Evolutionary conservation across 2,888 invertebrate genomes (phyloP), one percentile per base, ranked within the genome.

Genomic region (Drosophila atripex): DNA sequence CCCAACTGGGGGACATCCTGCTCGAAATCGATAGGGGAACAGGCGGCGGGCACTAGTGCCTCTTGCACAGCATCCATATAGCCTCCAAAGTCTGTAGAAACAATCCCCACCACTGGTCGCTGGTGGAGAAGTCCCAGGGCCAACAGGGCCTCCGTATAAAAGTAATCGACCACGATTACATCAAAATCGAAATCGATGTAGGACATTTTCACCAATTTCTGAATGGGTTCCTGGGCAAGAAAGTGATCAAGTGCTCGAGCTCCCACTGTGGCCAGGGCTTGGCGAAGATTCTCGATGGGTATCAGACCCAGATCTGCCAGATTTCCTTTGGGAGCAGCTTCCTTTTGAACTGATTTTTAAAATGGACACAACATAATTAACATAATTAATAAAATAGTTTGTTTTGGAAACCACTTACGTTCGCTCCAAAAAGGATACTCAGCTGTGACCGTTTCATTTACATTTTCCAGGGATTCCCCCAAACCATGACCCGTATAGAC

Each of bases 21-120:
- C 16, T 91, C 82, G 56, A 91, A 91, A 53, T 92, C 85, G 39
- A 93, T 92, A 3, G 93, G 93, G 7, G 92, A 90, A 68, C 92
- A 92, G 1, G 93, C 92, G 21, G 90, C 89, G 2, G 93, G 92
- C 35, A 92, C 88, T 9, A 93, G 90, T 41, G 91, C 90, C 9
- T 92, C 93, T 68, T 92, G 90, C 7, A 92, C 87, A 7, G 89
- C 87, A 23, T 92, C 91, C 75, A 92, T 92, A 86, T 92, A 92
- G 35, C 89, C 82, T 3, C 90, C 92, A 45, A 92, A 91, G 41
- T 92, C 92, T 0, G 92, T 85, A 45, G 89, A 90, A 18, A 90
- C 77, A 4, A 93, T 80, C 1, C 91, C 89, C 16, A 93, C 83
- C 2, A 91, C 80, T 0, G 93, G 92, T 8, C 88, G 91, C 28